phyloP scores from a whole-genome alignment of 1,140 invertebrate genomes.

The Probaryconus sp. region DNA sequence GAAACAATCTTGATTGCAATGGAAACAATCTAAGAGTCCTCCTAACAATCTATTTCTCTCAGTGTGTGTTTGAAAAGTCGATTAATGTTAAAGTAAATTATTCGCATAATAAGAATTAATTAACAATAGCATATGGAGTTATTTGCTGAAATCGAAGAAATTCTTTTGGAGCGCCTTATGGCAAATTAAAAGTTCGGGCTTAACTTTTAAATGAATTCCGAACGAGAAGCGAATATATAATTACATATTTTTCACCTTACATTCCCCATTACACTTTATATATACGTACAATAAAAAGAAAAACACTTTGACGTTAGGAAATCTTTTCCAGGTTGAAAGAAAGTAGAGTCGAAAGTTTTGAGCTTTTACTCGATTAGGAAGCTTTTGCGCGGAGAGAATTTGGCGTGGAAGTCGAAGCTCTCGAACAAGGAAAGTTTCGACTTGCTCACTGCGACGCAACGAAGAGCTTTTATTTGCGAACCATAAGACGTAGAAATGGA shows the following conservation, averaged over 20 bases:
- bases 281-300: conserved; percentile 37
- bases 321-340: conserved; percentile 31
- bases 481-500: conserved; percentile 15
- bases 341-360: conserved; percentile 53
- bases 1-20: too few relatives aligned
- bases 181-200: background rate
- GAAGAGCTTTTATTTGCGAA: conserved; percentile 33
- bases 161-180: background rate
- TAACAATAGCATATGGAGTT: too few relatives aligned
- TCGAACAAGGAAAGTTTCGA: conserved; percentile 52
- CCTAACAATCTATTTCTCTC: too few relatives aligned
- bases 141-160: too few relatives aligned
- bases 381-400: conserved; percentile 60
- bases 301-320: conserved; percentile 40
- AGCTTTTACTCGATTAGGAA: conserved; percentile 58
- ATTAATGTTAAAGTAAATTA: too few relatives aligned
- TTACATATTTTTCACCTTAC: conserved; percentile 1
- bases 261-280: background rate
- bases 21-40: too few relatives aligned
- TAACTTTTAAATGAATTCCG: conserved; percentile 7
- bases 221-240: conserved; percentile 2
- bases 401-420: conserved; percentile 49
- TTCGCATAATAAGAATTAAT: too few relatives aligned
- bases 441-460: conserved; percentile 21
- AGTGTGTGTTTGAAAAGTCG: too few relatives aligned